Percentiles rank a stretch among this genome's conserved stretches.
Conservation (phyloP, 64 coral and sea anemone species). For the Porites lutea region DNA sequence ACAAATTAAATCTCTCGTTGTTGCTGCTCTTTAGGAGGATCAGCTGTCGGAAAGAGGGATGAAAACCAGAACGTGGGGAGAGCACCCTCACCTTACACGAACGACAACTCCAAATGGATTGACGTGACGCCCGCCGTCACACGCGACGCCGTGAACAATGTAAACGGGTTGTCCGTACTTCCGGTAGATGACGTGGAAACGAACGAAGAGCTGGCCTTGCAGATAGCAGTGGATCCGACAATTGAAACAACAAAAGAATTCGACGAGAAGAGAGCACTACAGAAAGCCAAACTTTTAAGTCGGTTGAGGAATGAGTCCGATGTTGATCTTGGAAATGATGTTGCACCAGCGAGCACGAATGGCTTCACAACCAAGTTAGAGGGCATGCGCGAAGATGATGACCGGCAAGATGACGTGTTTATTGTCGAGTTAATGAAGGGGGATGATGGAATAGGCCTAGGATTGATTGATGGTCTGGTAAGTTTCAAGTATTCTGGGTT, state of each 20-base stretch:
- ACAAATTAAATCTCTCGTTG: neutral
- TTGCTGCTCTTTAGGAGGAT: neutral
- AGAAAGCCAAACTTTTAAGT: constrained; percentile 60
- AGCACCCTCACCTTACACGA: constrained; percentile 18
- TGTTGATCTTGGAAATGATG: constrained; percentile 24
- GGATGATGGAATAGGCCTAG: constrained; percentile 86
- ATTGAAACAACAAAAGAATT: constrained; percentile 39
- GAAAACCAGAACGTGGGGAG: constrained; percentile 27
- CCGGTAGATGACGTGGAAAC: constrained; percentile 41
- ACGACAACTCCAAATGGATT: constrained; percentile 81
- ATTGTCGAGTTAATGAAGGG: constrained; percentile 91
- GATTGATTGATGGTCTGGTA: constrained; percentile 97
- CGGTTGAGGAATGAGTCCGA: constrained; percentile 51
- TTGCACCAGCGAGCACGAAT: constrained; percentile 13
- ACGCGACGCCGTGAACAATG: constrained; percentile 1
- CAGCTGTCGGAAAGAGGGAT: neutral
- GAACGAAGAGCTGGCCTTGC: neutral
- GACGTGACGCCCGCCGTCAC: constrained; percentile 62
- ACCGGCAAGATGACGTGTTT: constrained; percentile 97
- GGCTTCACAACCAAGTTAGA: constrained; percentile 63
- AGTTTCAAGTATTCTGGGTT: neutral
- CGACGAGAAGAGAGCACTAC: constrained; percentile 37
- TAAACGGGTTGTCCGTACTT: constrained; percentile 79
- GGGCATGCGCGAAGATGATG: constrained; percentile 87
- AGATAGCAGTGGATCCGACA: constrained; percentile 23